phyloP scores from a whole-genome alignment of 1,140 invertebrate genomes.

The Drosophila pachea region DNA sequence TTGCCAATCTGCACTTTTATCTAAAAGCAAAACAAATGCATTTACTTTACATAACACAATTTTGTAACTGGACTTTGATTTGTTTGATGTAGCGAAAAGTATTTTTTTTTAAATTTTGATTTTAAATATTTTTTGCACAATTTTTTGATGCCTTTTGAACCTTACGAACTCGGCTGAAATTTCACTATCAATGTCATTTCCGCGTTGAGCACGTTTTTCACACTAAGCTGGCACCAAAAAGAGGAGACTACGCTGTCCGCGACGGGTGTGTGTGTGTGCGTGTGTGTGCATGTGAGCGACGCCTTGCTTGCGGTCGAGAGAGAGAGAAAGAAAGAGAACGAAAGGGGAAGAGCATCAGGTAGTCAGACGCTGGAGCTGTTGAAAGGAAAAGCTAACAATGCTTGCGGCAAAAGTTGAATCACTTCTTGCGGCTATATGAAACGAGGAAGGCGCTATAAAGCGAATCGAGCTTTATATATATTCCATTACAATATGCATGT shows the following conservation, averaged over 20 bases:
- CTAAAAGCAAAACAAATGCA: conserved; percentile 9
- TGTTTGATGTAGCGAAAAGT: background rate
- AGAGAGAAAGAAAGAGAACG: conserved; percentile 19
- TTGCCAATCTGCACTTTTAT: background rate
- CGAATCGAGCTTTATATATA: background rate
- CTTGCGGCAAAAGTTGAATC: conserved; percentile 14
- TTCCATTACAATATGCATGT: background rate
- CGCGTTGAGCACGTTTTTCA: conserved; percentile 71
- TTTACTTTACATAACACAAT: conserved; percentile 27
- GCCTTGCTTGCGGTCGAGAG: background rate
- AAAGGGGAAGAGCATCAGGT: no score
- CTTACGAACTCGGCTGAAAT: conserved; percentile 46
- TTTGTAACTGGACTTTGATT: background rate
- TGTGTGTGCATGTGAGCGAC: background rate
- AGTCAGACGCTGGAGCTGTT: conserved; percentile 20
- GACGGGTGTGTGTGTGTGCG: conserved; percentile 30
- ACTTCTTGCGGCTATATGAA: background rate
- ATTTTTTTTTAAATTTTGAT: background rate
- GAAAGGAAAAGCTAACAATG: conserved; percentile 48
- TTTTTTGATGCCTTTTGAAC: conserved; percentile 9
- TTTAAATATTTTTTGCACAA: conserved; percentile 2
- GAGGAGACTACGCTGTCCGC: conserved; percentile 46
- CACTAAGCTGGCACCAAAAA: conserved; percentile 57
- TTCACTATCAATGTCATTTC: conserved; percentile 76
- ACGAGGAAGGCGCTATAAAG: background rate